These are phyloP conservation scores for Drepana falcataria DNA, from an alignment of 2,888 invertebrate species.

Conservation along the genomic window DNA sequence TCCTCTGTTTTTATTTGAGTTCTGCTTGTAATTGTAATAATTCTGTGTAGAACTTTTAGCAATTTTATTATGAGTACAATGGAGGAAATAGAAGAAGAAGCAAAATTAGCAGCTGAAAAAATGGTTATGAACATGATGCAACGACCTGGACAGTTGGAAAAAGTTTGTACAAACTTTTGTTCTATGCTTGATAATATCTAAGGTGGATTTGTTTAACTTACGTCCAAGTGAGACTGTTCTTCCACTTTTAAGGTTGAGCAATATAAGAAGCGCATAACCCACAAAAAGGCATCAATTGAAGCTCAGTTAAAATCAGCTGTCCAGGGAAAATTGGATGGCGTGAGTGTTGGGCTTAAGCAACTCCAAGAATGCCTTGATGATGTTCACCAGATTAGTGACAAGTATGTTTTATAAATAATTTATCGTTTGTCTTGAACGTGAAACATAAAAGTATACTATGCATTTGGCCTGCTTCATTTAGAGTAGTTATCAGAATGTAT, in stretches of 20 bases:
- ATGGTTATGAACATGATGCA: conserved; percentile 96
- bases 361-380: conserved; percentile 91
- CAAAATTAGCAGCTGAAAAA: conserved; percentile 86
- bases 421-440: background rate
- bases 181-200: background rate
- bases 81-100: conserved; percentile 87
- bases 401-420: conserved; percentile 42
- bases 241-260: conserved; percentile 80
- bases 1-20: too few species aligned
- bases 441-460: too few species aligned
- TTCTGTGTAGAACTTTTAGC: too few species aligned
- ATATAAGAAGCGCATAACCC: conserved; percentile 84
- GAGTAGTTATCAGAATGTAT: too few species aligned
- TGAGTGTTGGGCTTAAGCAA: conserved; percentile 94
- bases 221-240: too few species aligned
- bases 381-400: conserved; percentile 84
- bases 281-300: conserved; percentile 94
- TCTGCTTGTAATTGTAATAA: too few species aligned
- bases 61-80: conserved; percentile 60
- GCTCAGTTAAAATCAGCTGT: conserved; percentile 98
- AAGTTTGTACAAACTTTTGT: conserved; percentile 62
- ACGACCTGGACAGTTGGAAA: conserved; percentile 96
- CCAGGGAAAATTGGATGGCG: conserved; percentile 98
- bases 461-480: too few species aligned
- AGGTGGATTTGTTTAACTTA: too few species aligned